Evolutionary conservation across 2,888 invertebrate species (phyloP).

Genomic region (Lapara coniferarum): DNA sequence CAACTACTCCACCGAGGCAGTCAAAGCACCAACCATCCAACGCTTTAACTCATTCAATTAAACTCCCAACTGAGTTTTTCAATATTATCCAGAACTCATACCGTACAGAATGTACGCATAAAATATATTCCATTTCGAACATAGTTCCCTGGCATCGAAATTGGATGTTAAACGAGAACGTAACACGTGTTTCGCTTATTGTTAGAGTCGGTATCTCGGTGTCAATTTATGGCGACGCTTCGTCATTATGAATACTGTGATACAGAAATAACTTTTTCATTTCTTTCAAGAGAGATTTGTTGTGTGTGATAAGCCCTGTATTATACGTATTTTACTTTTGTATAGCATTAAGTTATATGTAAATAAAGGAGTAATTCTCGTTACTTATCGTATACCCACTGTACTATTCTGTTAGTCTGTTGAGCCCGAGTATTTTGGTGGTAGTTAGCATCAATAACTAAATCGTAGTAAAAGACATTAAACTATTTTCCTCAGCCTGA

Average conservation of each 20-base stretch:
- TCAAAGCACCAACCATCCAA: too few species aligned
- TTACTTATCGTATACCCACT: too few species aligned
- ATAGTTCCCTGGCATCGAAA: constrained; percentile 8
- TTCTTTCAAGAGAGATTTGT: background rate
- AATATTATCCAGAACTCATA: background rate
- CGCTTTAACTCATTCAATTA: background rate
- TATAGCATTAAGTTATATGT: too few species aligned
- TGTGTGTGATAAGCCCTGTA: too few species aligned
- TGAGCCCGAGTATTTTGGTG: too few species aligned
- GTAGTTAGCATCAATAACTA: too few species aligned
- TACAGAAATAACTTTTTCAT: background rate
- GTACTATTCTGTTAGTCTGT: too few species aligned
- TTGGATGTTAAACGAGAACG: constrained; percentile 6
- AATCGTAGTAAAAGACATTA: too few species aligned
- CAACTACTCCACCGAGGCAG: too few species aligned
- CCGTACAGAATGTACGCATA: background rate
- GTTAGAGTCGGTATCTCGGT: background rate
- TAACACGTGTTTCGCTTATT: constrained; percentile 10
- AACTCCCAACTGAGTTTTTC: background rate
- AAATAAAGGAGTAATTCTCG: too few species aligned
- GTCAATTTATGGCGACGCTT: constrained; percentile 3
- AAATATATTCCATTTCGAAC: background rate
- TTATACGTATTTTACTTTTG: background rate
- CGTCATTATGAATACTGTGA: background rate
- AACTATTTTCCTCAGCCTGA: too few species aligned